Evolutionary conservation across 2,888 invertebrate species (phyloP).

Genomic region (Chironomus riparius): DNA sequence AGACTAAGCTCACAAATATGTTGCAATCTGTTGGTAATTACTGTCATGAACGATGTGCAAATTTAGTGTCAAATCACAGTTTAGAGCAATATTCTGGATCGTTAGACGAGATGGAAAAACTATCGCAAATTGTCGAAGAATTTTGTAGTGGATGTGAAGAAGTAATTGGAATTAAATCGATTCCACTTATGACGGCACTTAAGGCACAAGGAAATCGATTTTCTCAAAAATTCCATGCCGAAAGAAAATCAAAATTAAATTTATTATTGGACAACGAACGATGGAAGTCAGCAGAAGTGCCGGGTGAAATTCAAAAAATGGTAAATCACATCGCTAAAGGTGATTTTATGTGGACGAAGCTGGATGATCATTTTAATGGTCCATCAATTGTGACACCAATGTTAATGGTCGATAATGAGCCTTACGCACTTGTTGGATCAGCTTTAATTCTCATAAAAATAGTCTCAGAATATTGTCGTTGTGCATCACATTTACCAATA

Average conservation of each 20-base stretch:
- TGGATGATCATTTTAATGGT: slow-evolving; percentile 37
- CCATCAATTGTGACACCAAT: slow-evolving; percentile 44
- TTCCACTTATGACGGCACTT: slow-evolving; percentile 70
- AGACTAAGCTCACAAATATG: slow-evolving; percentile 64
- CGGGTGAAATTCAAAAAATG: slow-evolving; percentile 77
- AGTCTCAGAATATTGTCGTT: slow-evolving; percentile 84
- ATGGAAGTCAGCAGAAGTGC: slow-evolving; percentile 91
- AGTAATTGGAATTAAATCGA: slow-evolving; percentile 65
- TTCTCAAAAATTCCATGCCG: slow-evolving; percentile 82
- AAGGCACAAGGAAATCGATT: slow-evolving; percentile 85
- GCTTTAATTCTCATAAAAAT: slow-evolving; percentile 82
- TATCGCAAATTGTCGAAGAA: slow-evolving; percentile 66
- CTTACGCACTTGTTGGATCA: slow-evolving; percentile 68
- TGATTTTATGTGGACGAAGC: slow-evolving; percentile 36
- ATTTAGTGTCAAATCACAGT: slow-evolving; percentile 70
- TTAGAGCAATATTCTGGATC: slow-evolving; percentile 62
- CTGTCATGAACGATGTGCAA: slow-evolving; percentile 86
- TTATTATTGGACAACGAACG: slow-evolving; percentile 79
- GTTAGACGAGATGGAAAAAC: slow-evolving; percentile 62
- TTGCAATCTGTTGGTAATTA: slow-evolving; percentile 78
- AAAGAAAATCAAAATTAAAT: slow-evolving; percentile 75
- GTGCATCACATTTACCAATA: slow-evolving; percentile 66
- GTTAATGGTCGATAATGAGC: slow-evolving; percentile 58
- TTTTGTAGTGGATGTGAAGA: slow-evolving; percentile 70
- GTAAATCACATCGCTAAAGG: slow-evolving; percentile 57